Percentiles rank a stretch among this genome's conserved stretches.
These are phyloP conservation scores for Papilio glaucus DNA, from an alignment of 1,140 invertebrate species.

Conservation along the genomic window DNA sequence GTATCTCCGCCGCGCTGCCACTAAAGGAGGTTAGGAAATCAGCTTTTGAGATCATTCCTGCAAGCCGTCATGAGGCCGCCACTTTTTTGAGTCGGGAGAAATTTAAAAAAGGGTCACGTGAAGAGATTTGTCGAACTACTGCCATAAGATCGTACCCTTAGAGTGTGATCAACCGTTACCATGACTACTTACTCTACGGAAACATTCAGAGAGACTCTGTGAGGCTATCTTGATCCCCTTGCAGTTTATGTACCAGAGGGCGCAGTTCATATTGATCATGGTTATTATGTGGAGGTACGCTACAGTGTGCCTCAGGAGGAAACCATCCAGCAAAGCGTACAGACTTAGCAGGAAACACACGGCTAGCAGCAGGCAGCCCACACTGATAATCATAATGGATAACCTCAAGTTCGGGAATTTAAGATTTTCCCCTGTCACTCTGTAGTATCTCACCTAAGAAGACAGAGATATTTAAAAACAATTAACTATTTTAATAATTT, in stretches of 20 bases:
- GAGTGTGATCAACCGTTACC: not conserved
- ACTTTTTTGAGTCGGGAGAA: no score
- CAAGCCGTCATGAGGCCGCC: no score
- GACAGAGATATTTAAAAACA: slow-evolving; percentile 35
- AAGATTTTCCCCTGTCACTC: slow-evolving; percentile 83
- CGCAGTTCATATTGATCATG: slow-evolving; percentile 87
- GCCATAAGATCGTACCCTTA: no score
- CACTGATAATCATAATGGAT: slow-evolving; percentile 84
- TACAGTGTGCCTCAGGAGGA: slow-evolving; percentile 84
- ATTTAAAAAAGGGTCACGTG: no score
- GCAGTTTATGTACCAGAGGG: slow-evolving; percentile 87
- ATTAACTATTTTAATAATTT: no score
- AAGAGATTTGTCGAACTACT: no score
- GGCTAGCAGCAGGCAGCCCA: slow-evolving; percentile 84
- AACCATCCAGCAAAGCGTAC: slow-evolving; percentile 84
- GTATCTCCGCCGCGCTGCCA: no score
- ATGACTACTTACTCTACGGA: slow-evolving; percentile 73
- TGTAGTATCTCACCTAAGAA: slow-evolving; percentile 79
- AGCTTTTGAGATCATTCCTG: no score
- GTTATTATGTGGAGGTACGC: slow-evolving; percentile 86
- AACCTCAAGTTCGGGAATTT: slow-evolving; percentile 84
- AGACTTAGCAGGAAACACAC: slow-evolving; percentile 84
- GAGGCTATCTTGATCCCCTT: slow-evolving; percentile 85
- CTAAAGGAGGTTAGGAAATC: no score
- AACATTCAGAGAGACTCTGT: slow-evolving; percentile 79